phyloP scores from a whole-genome alignment of 2,888 invertebrate genomes.

The Biston stratarius region DNA sequence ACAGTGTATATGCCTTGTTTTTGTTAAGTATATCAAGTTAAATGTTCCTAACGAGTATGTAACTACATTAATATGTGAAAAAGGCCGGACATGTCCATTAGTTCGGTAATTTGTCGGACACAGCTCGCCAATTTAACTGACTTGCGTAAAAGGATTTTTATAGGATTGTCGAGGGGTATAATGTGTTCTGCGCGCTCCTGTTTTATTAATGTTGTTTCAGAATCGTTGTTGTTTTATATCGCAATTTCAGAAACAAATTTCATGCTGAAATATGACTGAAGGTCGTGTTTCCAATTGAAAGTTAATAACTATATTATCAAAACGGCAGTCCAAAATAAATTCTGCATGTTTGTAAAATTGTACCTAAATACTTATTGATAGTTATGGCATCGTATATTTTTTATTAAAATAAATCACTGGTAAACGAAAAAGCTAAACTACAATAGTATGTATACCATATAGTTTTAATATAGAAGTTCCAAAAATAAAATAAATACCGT shows the following conservation, averaged over 20 bases:
- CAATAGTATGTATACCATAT: no score
- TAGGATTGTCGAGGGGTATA: constrained; percentile 32
- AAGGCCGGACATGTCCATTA: constrained; percentile 16
- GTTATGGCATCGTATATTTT: not conserved
- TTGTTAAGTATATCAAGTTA: not conserved
- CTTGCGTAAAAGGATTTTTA: constrained; percentile 39
- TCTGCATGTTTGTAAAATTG: not conserved
- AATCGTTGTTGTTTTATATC: constrained; percentile 22
- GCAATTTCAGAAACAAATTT: constrained; percentile 25
- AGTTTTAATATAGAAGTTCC: no score
- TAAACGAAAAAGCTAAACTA: no score
- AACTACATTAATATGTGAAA: constrained; percentile 1
- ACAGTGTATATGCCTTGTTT: no score
- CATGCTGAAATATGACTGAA: constrained; percentile 17
- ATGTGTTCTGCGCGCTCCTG: constrained; percentile 21
- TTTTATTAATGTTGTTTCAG: constrained; percentile 31
- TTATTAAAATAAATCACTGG: no score
- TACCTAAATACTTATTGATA: not conserved
- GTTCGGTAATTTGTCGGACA: constrained; percentile 17
- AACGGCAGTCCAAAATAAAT: not conserved
- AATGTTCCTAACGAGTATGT: not conserved
- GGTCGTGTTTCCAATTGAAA: constrained; percentile 7
- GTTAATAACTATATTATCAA: constrained; percentile 1
- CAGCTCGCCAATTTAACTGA: constrained; percentile 31
- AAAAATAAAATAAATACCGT: no score